Conservation (phyloP, 2,888 invertebrate genomes). For the Drosophila histrio region DNA sequence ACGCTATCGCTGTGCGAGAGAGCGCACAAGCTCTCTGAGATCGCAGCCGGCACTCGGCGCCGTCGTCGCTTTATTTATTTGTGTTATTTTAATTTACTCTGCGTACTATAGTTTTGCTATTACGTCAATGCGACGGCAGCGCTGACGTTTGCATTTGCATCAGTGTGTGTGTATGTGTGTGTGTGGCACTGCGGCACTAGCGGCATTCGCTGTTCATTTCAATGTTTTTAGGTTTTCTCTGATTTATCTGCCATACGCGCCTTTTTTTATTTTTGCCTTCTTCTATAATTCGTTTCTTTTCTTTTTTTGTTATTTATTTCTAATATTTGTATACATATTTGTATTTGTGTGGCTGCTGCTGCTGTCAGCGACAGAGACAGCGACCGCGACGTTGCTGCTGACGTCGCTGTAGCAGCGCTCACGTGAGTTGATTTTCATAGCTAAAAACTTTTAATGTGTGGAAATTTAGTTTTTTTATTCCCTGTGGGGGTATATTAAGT, state of each 20-base stretch:
- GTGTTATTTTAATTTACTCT: slow-evolving; percentile 75
- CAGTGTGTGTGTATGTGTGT: slow-evolving; percentile 16
- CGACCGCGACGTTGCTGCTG: slow-evolving; percentile 9
- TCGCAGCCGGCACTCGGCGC: slow-evolving; percentile 42
- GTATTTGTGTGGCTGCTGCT: slow-evolving; percentile 38
- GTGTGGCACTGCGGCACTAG: slow-evolving; percentile 70
- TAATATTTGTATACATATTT: slow-evolving; percentile 46
- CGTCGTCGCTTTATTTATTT: slow-evolving; percentile 70
- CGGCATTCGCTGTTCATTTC: slow-evolving; percentile 70
- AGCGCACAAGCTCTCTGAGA: slow-evolving; percentile 19
- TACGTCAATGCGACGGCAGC: slow-evolving; percentile 75
- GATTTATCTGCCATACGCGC: slow-evolving; percentile 69
- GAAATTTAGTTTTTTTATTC: slow-evolving; percentile 54
- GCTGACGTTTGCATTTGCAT: slow-evolving; percentile 66
- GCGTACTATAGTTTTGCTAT: slow-evolving; percentile 65
- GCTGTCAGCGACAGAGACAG: slow-evolving; percentile 12
- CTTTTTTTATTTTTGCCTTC: slow-evolving; percentile 44
- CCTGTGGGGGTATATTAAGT: no score
- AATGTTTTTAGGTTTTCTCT: slow-evolving; percentile 74
- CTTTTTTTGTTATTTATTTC: slow-evolving; percentile 56
- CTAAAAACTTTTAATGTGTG: slow-evolving; percentile 75
- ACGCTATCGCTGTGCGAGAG: neutral
- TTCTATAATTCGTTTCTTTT: slow-evolving; percentile 18
- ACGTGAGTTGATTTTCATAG: slow-evolving; percentile 72
- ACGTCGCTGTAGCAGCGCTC: slow-evolving; percentile 64